A percentile compares a stretch with the other conserved stretches of the same genome.
These are phyloP conservation scores for Sebastes taczanowskii DNA, from an alignment of 2,797 vertebrate species.

Conservation along the genomic window DNA sequence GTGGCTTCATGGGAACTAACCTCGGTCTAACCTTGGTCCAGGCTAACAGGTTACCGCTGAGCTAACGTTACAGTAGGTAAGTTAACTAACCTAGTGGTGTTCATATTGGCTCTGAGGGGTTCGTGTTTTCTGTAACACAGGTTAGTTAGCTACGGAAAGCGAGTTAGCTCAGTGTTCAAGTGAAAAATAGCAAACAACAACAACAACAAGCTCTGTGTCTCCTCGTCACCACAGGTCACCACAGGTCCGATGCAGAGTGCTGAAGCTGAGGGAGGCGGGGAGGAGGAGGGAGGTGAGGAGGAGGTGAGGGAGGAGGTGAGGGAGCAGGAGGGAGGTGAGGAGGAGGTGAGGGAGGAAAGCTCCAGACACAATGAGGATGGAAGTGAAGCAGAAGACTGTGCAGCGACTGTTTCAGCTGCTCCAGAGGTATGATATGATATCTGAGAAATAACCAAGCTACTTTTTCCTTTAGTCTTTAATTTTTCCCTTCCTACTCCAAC, in stretches of 20 bases:
- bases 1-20: neutral
- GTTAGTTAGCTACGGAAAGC: no score
- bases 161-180: no score
- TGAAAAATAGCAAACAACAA: no score
- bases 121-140: neutral
- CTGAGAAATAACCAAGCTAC: neutral
- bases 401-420: neutral
- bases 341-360: neutral
- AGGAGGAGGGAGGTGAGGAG: neutral
- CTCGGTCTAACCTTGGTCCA: neutral
- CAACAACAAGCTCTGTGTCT: no score
- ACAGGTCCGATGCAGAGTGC: conserved; percentile 49
- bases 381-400: neutral
- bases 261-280: neutral
- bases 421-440: conserved; percentile 13
- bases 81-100: no score
- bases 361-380: conserved; percentile 4
- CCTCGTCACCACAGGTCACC: neutral
- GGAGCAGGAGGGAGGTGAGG: neutral
- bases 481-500: neutral
- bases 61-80: neutral
- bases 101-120: neutral
- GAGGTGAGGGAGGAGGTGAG: neutral
- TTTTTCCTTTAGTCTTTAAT: neutral
- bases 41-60: neutral